Evolutionary conservation across 2,113 vertebrate species (phyloP).

Genomic region (Myrmecobius fasciatus): DNA sequence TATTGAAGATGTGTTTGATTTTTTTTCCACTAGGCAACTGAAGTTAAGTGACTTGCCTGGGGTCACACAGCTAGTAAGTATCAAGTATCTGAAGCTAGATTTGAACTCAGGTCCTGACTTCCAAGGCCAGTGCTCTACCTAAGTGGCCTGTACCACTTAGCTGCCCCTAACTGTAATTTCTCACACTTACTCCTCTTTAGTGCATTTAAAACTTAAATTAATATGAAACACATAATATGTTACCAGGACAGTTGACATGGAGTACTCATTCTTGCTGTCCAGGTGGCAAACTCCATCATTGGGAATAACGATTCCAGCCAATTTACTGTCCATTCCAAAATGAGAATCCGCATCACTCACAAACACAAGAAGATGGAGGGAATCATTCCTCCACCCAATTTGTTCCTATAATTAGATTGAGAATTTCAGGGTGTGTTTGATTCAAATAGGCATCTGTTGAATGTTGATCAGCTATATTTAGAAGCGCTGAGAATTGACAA

Average conservation of each 20-base stretch:
- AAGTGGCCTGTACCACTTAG: too few species aligned
- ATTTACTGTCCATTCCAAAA: constrained; percentile 98
- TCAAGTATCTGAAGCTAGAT: too few species aligned
- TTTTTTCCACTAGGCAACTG: too few species aligned
- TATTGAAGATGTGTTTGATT: background rate
- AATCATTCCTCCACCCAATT: constrained; percentile 98
- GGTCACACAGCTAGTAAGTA: too few species aligned
- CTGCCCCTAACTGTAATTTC: background rate
- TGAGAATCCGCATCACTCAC: constrained; percentile 97
- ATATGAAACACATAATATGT: constrained; percentile 34
- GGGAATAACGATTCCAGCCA: constrained; percentile 97
- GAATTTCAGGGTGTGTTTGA: constrained; percentile 32
- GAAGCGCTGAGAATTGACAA: constrained; percentile 35
- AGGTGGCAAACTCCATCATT: constrained; percentile 97
- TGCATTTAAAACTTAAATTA: background rate
- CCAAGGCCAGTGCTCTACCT: too few species aligned
- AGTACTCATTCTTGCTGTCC: constrained; percentile 94
- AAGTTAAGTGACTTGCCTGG: too few species aligned
- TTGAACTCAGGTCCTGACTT: too few species aligned
- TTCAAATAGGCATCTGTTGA: background rate
- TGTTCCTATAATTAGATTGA: constrained; percentile 88
- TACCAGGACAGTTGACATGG: constrained; percentile 94
- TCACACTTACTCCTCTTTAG: background rate
- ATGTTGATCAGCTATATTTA: constrained; percentile 14
- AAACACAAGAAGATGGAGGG: constrained; percentile 96